These are phyloP conservation scores for Phainopepla nitens DNA, from an alignment of 2,113 vertebrate genomes.

Conservation along the genomic window DNA sequence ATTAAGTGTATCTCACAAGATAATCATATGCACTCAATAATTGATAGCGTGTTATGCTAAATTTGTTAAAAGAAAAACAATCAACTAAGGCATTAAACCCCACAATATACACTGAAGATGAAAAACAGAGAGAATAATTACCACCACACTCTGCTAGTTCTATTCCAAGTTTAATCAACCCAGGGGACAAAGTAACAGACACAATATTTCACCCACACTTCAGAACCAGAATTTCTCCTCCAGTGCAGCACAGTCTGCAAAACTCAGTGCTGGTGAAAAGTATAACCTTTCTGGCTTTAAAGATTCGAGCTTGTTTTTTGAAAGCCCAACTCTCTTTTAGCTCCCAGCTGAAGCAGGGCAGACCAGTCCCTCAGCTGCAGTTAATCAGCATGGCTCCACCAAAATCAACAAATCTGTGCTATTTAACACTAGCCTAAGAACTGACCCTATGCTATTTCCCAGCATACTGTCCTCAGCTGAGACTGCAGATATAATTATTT, in stretches of 20 bases:
- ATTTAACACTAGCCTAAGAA: background rate
- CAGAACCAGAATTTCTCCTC: background rate
- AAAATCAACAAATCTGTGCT: conserved; percentile 21
- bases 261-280: background rate
- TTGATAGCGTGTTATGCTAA: background rate
- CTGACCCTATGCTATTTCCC: background rate
- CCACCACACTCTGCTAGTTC: background rate
- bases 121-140: background rate
- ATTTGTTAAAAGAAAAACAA: background rate
- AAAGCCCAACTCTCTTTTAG: background rate
- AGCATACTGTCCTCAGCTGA: background rate
- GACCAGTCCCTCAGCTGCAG: conserved; percentile 2
- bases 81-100: background rate
- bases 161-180: background rate
- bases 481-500: conserved; percentile 20
- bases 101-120: background rate
- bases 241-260: background rate
- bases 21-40: background rate
- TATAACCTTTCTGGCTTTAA: background rate
- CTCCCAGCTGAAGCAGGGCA: background rate
- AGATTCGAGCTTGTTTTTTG: background rate
- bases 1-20: background rate
- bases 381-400: background rate
- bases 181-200: background rate
- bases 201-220: background rate